These are phyloP conservation scores for Magallana ariakensis DNA, from an alignment of 1,140 invertebrate genomes.

Conservation along the genomic window DNA sequence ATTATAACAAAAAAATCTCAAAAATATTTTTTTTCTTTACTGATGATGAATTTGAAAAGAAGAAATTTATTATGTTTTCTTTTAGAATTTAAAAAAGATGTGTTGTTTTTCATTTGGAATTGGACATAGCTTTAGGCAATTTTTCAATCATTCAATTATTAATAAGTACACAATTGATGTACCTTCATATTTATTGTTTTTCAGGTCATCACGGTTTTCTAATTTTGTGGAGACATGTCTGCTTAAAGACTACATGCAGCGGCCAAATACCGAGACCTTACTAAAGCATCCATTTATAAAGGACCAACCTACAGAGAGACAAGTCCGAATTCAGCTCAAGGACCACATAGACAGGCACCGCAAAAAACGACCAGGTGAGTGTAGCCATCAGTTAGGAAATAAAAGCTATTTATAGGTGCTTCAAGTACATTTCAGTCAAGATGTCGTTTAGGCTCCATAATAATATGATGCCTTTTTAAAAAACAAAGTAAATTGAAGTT, in stretches of 20 bases:
- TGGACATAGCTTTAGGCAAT: too few relatives aligned
- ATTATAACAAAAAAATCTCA: too few relatives aligned
- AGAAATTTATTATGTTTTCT: too few relatives aligned
- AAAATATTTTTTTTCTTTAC: too few relatives aligned
- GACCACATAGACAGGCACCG: conserved; percentile 96
- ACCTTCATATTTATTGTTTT: background rate
- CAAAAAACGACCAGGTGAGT: conserved; percentile 72
- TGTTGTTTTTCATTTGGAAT: too few relatives aligned
- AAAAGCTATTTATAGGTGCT: background rate
- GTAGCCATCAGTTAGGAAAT: background rate
- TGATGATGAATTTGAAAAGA: too few relatives aligned
- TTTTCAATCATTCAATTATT: too few relatives aligned
- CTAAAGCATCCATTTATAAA: conserved; percentile 98
- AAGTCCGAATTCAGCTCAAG: conserved; percentile 98
- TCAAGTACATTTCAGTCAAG: background rate
- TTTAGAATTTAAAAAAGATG: too few relatives aligned
- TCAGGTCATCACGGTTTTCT: conserved; percentile 81
- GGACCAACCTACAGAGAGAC: conserved; percentile 98
- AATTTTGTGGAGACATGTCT: conserved; percentile 91
- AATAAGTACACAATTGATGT: too few relatives aligned
- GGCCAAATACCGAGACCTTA: conserved; percentile 98
- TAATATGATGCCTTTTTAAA: too few relatives aligned
- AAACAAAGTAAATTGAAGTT: too few relatives aligned
- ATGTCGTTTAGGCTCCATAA: too few relatives aligned
- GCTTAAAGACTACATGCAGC: conserved; percentile 98